Conservation (phyloP, 2,797 vertebrate genomes). For the Alosa sapidissima region DNA sequence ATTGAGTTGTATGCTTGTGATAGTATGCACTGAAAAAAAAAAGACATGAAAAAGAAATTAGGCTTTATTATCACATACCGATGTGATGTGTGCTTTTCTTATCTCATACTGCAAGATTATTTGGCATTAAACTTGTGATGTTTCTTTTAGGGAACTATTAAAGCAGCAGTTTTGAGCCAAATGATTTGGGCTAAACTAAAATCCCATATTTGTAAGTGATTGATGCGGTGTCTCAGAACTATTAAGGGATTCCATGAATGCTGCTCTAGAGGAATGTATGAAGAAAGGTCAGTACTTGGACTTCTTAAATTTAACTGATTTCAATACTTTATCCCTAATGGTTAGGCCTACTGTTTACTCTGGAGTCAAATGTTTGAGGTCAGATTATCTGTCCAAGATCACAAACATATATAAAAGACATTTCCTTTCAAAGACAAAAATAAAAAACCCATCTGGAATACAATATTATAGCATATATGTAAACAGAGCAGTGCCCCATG, state of each 20-base stretch:
- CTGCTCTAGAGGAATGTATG: not conserved
- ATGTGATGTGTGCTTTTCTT: not conserved
- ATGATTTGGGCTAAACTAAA: not conserved
- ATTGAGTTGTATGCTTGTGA: not conserved
- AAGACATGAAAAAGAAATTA: not conserved
- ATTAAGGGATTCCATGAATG: not conserved
- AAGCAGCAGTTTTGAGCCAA: not conserved
- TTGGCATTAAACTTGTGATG: too few relatives aligned
- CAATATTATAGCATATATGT: not conserved
- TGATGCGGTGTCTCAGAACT: not conserved
- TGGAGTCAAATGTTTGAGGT: not conserved
- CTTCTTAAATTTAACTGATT: not conserved
- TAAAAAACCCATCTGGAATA: not conserved
- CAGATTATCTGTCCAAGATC: not conserved
- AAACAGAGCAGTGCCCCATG: not conserved
- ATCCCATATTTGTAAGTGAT: not conserved
- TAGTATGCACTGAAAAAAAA: not conserved
- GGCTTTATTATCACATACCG: not conserved
- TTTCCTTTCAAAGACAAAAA: not conserved
- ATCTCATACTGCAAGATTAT: not conserved
- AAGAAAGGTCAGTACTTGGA: not conserved
- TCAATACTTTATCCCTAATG: not conserved
- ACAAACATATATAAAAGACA: not conserved
- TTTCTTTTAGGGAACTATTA: not conserved
- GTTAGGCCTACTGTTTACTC: not conserved